A percentile compares a stretch with the other conserved stretches of the same genome.
Conservation (phyloP, 2,797 vertebrate genomes). For the Phylloscopus collybita region DNA sequence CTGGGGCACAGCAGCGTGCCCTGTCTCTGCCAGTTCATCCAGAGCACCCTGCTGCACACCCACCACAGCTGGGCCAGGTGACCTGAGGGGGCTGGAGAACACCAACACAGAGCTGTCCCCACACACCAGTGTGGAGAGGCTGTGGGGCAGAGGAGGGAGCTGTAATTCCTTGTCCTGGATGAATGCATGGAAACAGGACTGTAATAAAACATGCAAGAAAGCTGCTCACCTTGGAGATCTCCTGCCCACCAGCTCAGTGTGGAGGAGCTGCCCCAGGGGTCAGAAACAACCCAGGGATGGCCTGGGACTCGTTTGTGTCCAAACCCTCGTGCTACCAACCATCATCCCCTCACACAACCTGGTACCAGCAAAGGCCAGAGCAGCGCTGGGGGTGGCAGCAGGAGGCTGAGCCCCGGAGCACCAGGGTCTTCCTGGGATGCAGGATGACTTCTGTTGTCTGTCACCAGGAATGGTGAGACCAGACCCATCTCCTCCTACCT, state of each 20-base stretch:
- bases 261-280: neutral
- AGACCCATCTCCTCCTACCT: neutral
- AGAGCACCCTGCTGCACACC: conserved; percentile 4
- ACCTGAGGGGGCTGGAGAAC: neutral
- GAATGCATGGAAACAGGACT: rapidly evolving
- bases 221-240: neutral
- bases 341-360: rapidly evolving
- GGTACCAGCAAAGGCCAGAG: rapidly evolving
- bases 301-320: neutral
- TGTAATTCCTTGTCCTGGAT: neutral
- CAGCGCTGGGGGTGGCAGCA: rapidly evolving
- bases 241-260: neutral
- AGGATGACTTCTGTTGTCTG: rapidly evolving
- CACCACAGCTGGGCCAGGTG: conserved; percentile 10
- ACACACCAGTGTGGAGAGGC: neutral
- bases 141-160: neutral
- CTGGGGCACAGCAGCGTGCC: conserved; percentile 1
- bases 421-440: neutral
- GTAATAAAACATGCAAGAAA: neutral
- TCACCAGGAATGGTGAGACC: neutral
- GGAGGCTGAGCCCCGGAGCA: neutral
- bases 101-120: rapidly evolving
- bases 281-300: neutral
- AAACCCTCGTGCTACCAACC: rapidly evolving
- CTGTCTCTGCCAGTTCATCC: conserved; percentile 78